Evolutionary conservation across 2,797 vertebrate species (phyloP), one percentile per base, ranked within the genome.

Genomic region (Tenualosa thibaudeaui): DNA sequence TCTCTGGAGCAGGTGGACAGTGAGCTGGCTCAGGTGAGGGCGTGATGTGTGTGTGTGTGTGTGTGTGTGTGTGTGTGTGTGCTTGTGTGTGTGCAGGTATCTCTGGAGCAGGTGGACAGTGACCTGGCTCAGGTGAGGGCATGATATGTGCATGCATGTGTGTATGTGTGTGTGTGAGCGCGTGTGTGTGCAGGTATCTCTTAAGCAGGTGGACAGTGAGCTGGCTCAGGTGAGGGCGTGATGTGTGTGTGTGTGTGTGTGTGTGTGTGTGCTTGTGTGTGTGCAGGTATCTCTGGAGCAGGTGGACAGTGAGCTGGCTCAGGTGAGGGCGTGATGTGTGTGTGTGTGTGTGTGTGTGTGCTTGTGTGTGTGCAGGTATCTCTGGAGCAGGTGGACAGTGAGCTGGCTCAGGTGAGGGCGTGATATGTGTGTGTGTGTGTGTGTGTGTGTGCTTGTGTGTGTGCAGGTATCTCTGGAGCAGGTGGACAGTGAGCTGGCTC

Each of bases 391-490:
- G 85, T 90, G 40, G 89, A 92, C 68, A 82, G 86, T 10, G 92
- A 93, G 78, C 86, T 92, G 75, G 85, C 78, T 22, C 84, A 89
- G 56, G 85, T 92, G 81, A 92, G 87, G 58, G 89, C 86, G 31
- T 54, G 53, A n/a, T n/a, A n/a, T 68, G 3, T 82, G 26, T 19
- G 46, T 65, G 62, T 53, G 19, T 26, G 10, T 58, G 53, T 31
- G 13, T 58, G 50, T 54, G 53, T 82, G 46, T 40, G 46, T 19
- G 49, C 86, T 12, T 85, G 51, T 53, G 31, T 85, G 81, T 24
- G 46, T 84, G 13, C 84, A 93, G 92, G 86, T 85, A 9, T 88
- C 90, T 43, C 83, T 90, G 85, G 87, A 93, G 46, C 89, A 92
- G 46, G 85, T 90, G 40, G 89, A 92, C 68, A 82, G 86, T 10